Evolutionary conservation across 2,888 invertebrate genomes (phyloP).

Genomic region (Punctoribates punctum): DNA sequence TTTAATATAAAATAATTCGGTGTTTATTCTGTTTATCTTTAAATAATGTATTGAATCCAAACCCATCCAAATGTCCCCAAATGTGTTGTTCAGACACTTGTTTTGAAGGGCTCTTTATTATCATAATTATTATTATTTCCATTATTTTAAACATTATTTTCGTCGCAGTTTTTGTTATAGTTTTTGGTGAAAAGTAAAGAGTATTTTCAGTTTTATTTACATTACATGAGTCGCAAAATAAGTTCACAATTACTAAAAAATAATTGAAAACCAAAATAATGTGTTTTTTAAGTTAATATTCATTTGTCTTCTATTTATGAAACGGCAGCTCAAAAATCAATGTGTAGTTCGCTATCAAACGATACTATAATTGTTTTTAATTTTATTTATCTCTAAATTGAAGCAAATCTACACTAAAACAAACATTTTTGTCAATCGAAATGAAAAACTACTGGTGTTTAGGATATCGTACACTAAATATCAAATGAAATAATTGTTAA

Average conservation of each 20-base stretch:
- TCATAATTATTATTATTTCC: neutral
- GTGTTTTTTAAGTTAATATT: conserved; percentile 13
- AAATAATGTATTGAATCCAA: neutral
- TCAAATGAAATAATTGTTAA: neutral
- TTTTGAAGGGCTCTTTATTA: conserved; percentile 8
- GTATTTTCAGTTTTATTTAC: conserved; percentile 6
- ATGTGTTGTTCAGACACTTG: neutral
- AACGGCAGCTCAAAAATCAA: conserved; percentile 30
- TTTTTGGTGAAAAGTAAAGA: conserved; percentile 25
- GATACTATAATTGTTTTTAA: neutral
- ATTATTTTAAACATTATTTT: neutral
- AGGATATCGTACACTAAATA: neutral
- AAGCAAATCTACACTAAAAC: conserved; percentile 19
- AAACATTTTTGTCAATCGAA: neutral
- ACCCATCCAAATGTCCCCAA: neutral
- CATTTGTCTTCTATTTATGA: conserved; percentile 7
- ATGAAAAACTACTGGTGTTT: conserved; percentile 9
- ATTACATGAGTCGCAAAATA: neutral
- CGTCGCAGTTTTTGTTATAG: conserved; percentile 23
- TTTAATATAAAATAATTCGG: neutral
- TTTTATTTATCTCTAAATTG: neutral
- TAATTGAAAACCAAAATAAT: neutral
- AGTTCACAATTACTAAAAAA: neutral
- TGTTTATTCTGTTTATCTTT: neutral
- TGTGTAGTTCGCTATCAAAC: neutral